Conservation (phyloP, 2,113 vertebrate genomes). For the Scopus umbretta region DNA sequence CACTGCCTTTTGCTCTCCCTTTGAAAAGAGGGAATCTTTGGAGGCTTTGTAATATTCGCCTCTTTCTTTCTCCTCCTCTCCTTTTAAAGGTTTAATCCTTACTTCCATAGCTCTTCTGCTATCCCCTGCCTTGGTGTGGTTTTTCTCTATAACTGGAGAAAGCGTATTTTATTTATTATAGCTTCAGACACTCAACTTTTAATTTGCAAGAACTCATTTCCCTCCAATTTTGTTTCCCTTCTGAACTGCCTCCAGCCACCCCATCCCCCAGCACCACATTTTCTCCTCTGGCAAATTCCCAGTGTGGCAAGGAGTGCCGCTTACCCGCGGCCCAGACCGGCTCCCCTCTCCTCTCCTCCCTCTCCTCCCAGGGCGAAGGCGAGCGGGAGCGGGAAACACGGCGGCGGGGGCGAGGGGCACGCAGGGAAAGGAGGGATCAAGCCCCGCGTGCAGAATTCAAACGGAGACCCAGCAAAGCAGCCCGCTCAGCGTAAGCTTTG, state of each 20-base stretch:
- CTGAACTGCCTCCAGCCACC: neutral
- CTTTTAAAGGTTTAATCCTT: neutral
- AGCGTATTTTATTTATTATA: neutral
- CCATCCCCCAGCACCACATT: neutral
- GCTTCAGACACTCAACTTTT: neutral
- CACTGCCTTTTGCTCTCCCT: neutral
- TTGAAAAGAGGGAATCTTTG: neutral
- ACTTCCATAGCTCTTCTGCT: neutral
- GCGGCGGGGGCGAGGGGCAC: fast-evolving
- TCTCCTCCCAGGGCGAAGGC: neutral
- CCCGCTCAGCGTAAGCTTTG: constrained; percentile 20
- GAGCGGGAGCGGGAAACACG: neutral
- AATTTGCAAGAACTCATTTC: neutral
- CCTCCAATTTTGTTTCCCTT: neutral
- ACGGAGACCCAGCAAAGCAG: neutral
- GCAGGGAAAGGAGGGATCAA: neutral
- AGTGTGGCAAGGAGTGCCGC: neutral
- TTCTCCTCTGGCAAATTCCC: neutral
- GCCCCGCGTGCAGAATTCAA: neutral
- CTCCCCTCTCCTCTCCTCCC: neutral
- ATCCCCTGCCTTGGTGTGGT: fast-evolving
- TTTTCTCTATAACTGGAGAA: neutral
- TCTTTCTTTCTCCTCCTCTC: neutral
- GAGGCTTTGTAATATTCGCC: neutral
- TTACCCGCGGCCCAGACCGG: neutral